These are phyloP conservation scores for Linyphia triangularis DNA, from an alignment of 2,888 invertebrate genomes.

Conservation along the genomic window DNA sequence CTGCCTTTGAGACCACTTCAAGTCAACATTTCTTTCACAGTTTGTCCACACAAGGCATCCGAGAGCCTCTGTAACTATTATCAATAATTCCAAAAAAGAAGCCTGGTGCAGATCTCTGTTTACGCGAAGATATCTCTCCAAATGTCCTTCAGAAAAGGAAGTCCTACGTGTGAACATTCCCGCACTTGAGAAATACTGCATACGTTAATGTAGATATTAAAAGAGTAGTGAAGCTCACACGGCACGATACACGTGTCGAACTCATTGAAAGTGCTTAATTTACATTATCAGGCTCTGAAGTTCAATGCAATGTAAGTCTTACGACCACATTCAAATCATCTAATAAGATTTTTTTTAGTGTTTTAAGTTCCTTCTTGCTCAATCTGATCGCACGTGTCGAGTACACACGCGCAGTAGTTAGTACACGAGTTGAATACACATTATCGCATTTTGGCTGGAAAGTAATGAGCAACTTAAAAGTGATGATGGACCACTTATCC, in stretches of 20 bases:
- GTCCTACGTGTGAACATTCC: neutral
- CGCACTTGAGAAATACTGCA: slow-evolving; percentile 34
- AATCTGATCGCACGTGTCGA: neutral
- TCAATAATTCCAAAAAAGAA: slow-evolving; percentile 24
- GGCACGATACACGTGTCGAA: slow-evolving; percentile 1
- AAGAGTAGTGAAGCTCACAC: neutral
- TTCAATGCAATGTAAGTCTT: neutral
- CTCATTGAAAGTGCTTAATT: neutral
- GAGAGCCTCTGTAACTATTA: slow-evolving; percentile 8
- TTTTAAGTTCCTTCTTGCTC: neutral
- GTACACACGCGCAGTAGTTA: neutral
- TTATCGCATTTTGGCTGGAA: neutral
- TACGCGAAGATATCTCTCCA: slow-evolving; percentile 2
- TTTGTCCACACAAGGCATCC: slow-evolving; percentile 4
- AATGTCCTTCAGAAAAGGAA: slow-evolving; percentile 26
- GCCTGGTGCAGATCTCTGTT: slow-evolving; percentile 1
- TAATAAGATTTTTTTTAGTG: neutral
- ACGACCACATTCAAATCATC: neutral
- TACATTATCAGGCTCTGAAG: neutral
- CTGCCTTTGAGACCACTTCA: slow-evolving; percentile 15
- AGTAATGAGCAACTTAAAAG: no score
- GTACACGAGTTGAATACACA: neutral
- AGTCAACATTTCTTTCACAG: slow-evolving; percentile 28
- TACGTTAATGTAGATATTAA: neutral
- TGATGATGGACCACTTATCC: no score